These are phyloP conservation scores for Cyprinodon variegatus DNA, from an alignment of 2,113 vertebrate species.

Conservation along the genomic window DNA sequence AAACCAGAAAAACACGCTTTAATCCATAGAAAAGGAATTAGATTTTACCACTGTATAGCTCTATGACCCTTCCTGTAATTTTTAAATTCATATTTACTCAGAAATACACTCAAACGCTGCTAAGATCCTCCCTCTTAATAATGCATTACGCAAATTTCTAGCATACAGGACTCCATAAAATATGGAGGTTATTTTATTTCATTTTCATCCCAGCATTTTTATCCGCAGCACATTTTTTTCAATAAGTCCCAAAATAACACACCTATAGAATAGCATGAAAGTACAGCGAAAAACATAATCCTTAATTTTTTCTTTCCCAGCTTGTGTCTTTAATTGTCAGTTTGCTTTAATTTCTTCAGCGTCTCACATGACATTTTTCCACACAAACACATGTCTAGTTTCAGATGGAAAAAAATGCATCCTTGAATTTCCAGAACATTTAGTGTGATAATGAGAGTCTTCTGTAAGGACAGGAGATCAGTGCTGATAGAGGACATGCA, in stretches of 20 bases:
- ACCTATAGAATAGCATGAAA: neutral
- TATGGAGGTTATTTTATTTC: neutral
- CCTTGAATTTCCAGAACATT: neutral
- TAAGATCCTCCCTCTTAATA: neutral
- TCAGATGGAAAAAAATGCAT: neutral
- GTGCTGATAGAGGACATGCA: slow-evolving; percentile 8
- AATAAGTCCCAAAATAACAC: neutral
- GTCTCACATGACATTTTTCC: neutral
- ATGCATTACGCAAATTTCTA: neutral
- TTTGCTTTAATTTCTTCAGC: neutral
- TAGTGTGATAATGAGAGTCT: neutral
- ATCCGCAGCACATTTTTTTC: neutral
- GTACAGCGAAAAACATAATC: neutral
- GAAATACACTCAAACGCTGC: neutral
- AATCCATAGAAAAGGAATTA: neutral
- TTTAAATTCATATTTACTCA: neutral
- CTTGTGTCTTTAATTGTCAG: neutral
- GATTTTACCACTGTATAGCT: neutral
- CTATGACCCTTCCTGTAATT: neutral
- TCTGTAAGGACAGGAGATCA: neutral
- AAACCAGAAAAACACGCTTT: neutral
- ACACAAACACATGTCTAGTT: neutral
- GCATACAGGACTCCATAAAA: neutral
- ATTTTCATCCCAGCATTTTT: neutral
- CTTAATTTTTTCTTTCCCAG: neutral